These are phyloP conservation scores for Cosmia pyralina DNA, from an alignment of 2,888 invertebrate species.

Conservation along the genomic window DNA sequence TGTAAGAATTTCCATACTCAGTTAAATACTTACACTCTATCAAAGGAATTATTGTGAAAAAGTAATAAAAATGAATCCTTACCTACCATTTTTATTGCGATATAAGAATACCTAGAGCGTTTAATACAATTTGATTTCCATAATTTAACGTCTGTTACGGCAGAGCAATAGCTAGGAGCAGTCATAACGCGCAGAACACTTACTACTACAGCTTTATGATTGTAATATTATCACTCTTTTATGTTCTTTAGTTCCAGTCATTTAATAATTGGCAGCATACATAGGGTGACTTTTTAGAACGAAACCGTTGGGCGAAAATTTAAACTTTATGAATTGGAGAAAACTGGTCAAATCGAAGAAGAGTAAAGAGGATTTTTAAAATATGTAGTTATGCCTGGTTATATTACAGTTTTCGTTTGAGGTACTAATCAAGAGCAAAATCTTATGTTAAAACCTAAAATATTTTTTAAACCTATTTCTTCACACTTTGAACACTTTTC, in stretches of 20 bases:
- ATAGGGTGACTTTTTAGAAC: background rate
- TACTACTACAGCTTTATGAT: conserved; percentile 43
- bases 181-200: conserved; percentile 20
- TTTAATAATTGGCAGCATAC: conserved; percentile 4
- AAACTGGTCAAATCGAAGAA: background rate
- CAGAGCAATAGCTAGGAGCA: conserved; percentile 8
- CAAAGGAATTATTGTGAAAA: conserved; percentile 33
- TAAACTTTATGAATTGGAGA: background rate
- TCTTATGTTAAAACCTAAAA: background rate
- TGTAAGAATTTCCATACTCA: background rate
- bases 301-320: background rate
- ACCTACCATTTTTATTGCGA: conserved; percentile 32
- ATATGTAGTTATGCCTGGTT: background rate
- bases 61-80: conserved; percentile 38
- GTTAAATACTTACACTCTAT: background rate
- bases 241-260: conserved; percentile 21
- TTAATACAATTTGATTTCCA: conserved; percentile 52
- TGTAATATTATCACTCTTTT: conserved; percentile 31
- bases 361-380: too few relatives aligned
- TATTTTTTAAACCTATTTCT: background rate
- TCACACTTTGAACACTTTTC: background rate
- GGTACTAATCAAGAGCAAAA: background rate
- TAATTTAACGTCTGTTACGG: conserved; percentile 37
- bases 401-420: background rate
- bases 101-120: conserved; percentile 38